These are phyloP conservation scores for Pogonomyrmex californicus DNA, from an alignment of 1,140 invertebrate species.

Conservation along the genomic window DNA sequence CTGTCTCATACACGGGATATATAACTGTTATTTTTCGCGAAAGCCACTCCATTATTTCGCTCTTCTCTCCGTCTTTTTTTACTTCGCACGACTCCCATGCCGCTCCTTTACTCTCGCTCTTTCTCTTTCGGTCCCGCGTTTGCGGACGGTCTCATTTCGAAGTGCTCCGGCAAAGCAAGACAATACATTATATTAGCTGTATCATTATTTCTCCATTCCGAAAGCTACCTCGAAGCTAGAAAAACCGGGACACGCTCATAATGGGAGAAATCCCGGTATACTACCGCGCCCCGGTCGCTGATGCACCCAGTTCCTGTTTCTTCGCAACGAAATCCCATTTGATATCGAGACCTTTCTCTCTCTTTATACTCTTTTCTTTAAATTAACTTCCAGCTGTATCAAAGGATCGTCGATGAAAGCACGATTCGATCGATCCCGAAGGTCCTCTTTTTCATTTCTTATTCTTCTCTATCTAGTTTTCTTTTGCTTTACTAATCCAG, in stretches of 20 bases:
- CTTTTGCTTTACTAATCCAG: constrained; percentile 3
- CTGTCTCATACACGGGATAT: constrained; percentile 75
- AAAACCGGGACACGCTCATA: constrained; percentile 81
- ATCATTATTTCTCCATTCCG: constrained; percentile 83
- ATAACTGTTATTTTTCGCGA: constrained; percentile 84
- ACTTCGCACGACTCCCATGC: constrained; percentile 49
- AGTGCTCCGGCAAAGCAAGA: constrained; percentile 80
- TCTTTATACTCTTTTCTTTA: constrained; percentile 24
- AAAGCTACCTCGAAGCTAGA: constrained; percentile 76
- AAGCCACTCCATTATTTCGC: constrained; percentile 82
- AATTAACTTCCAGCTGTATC: constrained; percentile 44
- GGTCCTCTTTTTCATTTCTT: neutral
- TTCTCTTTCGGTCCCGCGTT: constrained; percentile 52
- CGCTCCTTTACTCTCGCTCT: constrained; percentile 25
- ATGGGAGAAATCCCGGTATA: constrained; percentile 80
- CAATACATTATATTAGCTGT: constrained; percentile 84
- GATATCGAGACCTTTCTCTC: constrained; percentile 14
- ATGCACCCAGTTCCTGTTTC: constrained; percentile 48
- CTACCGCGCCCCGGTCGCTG: constrained; percentile 48
- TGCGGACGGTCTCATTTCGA: constrained; percentile 76
- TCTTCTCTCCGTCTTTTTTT: constrained; percentile 70
- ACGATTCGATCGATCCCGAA: constrained; percentile 15
- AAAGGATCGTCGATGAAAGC: constrained; percentile 36
- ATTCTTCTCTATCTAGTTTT: neutral
- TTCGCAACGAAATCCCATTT: constrained; percentile 47